Percentiles rank a stretch among this genome's conserved stretches.
Evolutionary conservation across 2,797 vertebrate genomes (phyloP).

Genomic region (Megalops cyprinoides): DNA sequence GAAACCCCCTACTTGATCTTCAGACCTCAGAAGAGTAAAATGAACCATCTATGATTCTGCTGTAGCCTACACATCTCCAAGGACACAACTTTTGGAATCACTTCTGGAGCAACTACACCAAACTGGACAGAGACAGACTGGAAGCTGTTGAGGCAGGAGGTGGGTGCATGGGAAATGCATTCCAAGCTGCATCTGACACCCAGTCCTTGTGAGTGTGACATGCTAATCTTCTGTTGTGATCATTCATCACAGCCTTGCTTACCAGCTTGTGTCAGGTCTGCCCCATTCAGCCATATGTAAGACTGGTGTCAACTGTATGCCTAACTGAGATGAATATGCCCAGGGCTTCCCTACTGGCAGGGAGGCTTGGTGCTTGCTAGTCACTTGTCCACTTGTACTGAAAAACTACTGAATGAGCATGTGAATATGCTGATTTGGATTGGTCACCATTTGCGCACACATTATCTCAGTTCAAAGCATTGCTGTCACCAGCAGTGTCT

Average conservation of each 20-base stretch:
- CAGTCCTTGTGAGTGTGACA: not conserved
- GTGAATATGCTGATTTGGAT: not conserved
- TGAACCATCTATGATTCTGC: not conserved
- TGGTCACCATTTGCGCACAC: not conserved
- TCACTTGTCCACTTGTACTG: too few relatives aligned
- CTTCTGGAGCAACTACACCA: not conserved
- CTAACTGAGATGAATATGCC: not conserved
- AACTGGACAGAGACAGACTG: not conserved
- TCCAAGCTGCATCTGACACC: not conserved
- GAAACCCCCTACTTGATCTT: too few relatives aligned
- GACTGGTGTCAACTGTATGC: not conserved
- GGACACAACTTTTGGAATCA: not conserved
- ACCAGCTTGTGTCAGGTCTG: not conserved
- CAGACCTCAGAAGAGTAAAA: too few relatives aligned
- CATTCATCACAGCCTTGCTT: too few relatives aligned
- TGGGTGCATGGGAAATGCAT: not conserved
- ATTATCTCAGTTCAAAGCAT: not conserved
- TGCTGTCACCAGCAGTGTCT: not conserved
- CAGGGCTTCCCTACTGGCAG: not conserved
- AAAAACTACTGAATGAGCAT: too few relatives aligned
- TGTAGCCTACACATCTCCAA: too few relatives aligned
- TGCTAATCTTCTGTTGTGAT: too few relatives aligned
- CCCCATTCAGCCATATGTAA: not conserved
- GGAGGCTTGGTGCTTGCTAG: not conserved
- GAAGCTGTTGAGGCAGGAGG: not conserved